Conservation (phyloP, 1,140 invertebrate species). For the Aphelinus certus region DNA sequence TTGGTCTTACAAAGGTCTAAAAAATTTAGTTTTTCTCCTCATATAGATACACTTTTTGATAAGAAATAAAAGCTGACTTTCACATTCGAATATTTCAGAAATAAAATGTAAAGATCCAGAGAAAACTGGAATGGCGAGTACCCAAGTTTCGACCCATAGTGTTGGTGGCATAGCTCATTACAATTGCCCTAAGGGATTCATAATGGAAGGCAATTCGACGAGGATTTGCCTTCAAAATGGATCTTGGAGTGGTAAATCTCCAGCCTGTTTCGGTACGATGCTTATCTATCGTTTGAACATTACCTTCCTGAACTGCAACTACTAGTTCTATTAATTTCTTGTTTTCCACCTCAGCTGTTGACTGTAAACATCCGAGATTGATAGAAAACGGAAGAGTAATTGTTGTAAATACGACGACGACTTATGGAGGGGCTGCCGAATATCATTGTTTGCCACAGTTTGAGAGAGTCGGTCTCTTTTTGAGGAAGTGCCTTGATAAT, state of each 20-base stretch:
- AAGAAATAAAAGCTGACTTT: too few species aligned
- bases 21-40: too few species aligned
- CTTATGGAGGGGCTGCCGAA: conserved; percentile 83
- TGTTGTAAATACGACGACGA: conserved; percentile 83
- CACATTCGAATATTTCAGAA: conserved; percentile 65
- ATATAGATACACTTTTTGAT: too few species aligned
- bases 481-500: conserved; percentile 83
- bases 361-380: conserved; percentile 80
- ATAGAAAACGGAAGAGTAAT: conserved; percentile 89
- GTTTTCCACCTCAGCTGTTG: conserved; percentile 72
- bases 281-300: background rate
- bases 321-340: conserved; percentile 4
- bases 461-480: conserved; percentile 81
- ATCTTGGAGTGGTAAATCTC: conserved; percentile 82
- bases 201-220: conserved; percentile 81
- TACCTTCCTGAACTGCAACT: background rate
- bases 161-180: conserved; percentile 83
- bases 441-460: conserved; percentile 90
- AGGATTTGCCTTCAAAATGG: conserved; percentile 82
- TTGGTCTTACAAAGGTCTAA: too few species aligned
- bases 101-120: conserved; percentile 80
- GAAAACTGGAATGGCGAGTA: conserved; percentile 67
- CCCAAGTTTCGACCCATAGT: conserved; percentile 73
- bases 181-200: conserved; percentile 82
- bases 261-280: conserved; percentile 82